Base-by-base conservation (phyloP, 2,888 invertebrate species). In the Agrotis clavis region DNA sequence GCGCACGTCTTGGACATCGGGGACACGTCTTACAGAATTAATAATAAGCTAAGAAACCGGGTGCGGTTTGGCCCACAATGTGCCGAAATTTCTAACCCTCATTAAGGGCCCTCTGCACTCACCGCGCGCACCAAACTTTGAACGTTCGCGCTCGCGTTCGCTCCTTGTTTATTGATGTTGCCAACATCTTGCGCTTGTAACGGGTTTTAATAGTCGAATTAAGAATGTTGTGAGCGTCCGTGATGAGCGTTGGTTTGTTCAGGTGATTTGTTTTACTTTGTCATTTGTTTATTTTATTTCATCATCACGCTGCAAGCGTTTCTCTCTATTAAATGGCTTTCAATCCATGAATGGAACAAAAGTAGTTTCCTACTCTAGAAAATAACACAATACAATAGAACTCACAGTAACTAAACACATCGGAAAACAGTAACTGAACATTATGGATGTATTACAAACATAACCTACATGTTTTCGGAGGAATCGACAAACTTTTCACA, bases 1-100 rank as follows among this genome's bases (percentile, higher is more conserved):
- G 96, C 94, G 91, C 96, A 96, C 96, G 96, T 96, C 96, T 94
- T 95, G 96, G 96, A 96, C 96, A 96, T 96, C 95, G 96, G 96
- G 96, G 95, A 94, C 96, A 96, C 94, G 96, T 96, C 96, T 96
- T 96, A 96, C 95, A 91, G 96, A 96, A 96, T 96, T 96, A 96
- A 96, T 96, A 96, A 96, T 96, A 96, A 96, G 96, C 96, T 95
- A 94, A 94, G 95, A 94, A 93, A 93, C 92, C 93, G 95, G 95
- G 91, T 96, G 96, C 90, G 96, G 96, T 95, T 94, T 93, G 90
- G 93, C 92, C 93, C 94, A 94, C 94, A 94, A 94, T 94, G 96
- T 95, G 95, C 94, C 93, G 93, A 95, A 95, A 96, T 96, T 95
- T 94, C 95, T 90, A 93, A 96, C 96, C 96, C 95, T 96, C 96